Base-by-base conservation (phyloP, 2,797 vertebrate genomes). In the Heterohyrax brucei region DNA sequence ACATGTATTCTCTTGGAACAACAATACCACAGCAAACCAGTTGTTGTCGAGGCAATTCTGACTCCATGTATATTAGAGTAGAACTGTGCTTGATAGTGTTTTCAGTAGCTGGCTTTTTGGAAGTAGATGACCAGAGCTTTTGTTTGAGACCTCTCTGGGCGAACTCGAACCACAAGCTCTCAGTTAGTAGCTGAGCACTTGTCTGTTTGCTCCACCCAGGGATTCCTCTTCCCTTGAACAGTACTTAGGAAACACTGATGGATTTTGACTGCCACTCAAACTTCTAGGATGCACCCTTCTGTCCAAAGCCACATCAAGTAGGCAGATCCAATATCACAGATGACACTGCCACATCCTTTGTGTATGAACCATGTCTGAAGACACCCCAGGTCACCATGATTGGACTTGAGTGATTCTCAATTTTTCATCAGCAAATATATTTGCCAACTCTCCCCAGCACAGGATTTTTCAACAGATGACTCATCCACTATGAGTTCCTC, bases 311-410 rank as follows among this genome's bases (percentile, higher is more conserved):
- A 56, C 39, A 24, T 82, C 82, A 72, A 89, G 79, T 53, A 53
- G 70, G 19, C 53, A 56, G 33, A 7, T 79, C 94, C 89, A 90
- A 64, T 14, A 30, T 16, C 56, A n/a, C 33, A 30, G 33, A 70
- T 21, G 22, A 28, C 88, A 30, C 30, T 77, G 76, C 39, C 9
- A 64, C 46, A 80, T 89, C 73, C 28, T 89, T 33, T 83, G 21
- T 7, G 80, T 96, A 68, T 70, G 93, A 95, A 89, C 30, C 72
- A 68, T 39, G 39, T 90, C 73, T 75, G 10, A 86, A 39, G 66
- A 33, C 83, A 89, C 56, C 21, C 73, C n/a, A 82, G 39, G 33
- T 80, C 28, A 77, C 50, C 5, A 70, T 91, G 44, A 56, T n/a
- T 87, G 28, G 50, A 81, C 39, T 76, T 91, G 64, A 81, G 30